Conservation (phyloP, 2,113 vertebrate genomes). For the Ciconia boyciana region DNA sequence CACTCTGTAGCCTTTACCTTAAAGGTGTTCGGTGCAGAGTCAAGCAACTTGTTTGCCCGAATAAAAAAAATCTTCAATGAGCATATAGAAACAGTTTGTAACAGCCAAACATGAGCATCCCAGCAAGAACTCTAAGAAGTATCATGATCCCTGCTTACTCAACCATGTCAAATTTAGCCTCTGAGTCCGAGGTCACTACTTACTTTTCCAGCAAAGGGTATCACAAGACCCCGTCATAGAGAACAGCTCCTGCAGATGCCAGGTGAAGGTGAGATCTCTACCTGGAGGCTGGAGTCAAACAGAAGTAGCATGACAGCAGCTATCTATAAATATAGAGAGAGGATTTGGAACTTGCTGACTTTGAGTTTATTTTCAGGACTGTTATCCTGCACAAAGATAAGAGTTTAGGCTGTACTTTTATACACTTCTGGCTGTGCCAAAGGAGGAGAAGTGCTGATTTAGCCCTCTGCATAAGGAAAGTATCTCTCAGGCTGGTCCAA, state of each 20-base stretch:
- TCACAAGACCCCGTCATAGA: background rate
- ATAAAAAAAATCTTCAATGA: background rate
- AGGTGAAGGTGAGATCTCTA: background rate
- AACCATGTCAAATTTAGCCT: background rate
- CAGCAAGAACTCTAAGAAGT: background rate
- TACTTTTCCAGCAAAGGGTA: background rate
- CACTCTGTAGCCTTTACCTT: background rate
- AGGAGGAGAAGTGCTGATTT: background rate
- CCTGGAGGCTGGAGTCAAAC: background rate
- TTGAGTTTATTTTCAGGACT: background rate
- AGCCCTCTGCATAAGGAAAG: background rate
- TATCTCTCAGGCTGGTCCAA: background rate
- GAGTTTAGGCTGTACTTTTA: background rate
- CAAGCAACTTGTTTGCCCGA: background rate
- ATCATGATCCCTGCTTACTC: background rate
- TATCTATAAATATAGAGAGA: background rate
- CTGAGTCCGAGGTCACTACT: background rate
- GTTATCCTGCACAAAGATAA: background rate
- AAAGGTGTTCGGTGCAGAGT: background rate
- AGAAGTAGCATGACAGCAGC: background rate
- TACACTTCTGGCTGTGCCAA: background rate
- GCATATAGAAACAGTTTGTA: background rate
- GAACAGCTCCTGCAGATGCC: background rate
- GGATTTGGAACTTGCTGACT: background rate
- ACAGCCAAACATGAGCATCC: background rate